Conservation (phyloP, 2,113 vertebrate species). For the Crotalus viridis region DNA sequence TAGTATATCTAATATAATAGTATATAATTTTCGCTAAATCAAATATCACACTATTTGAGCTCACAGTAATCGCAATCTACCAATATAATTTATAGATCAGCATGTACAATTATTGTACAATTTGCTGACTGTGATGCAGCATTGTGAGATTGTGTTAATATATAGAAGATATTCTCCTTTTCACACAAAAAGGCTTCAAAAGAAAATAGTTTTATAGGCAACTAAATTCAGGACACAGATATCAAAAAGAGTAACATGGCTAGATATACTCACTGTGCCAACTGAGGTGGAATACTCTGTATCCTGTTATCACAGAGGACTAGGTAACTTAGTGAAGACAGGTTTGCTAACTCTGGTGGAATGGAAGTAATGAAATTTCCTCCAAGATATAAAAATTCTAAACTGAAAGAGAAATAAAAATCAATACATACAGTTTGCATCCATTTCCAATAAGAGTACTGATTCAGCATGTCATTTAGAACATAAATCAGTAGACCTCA, state of each 20-base stretch:
- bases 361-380: constrained; percentile 94
- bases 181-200: not conserved
- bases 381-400: constrained; percentile 95
- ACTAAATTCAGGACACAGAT: constrained; percentile 12
- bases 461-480: not conserved
- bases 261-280: constrained; percentile 85
- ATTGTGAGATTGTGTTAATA: not conserved
- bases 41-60: not conserved
- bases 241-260: not conserved
- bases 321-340: constrained; percentile 89
- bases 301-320: constrained; percentile 97
- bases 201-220: not conserved
- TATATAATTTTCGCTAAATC: not conserved
- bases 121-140: not conserved
- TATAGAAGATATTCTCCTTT: not conserved
- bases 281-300: constrained; percentile 93
- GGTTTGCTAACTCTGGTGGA: constrained; percentile 90
- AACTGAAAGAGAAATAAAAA: constrained; percentile 70
- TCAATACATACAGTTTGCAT: not conserved
- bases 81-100: not conserved
- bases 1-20: not conserved
- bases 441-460: constrained; percentile 3
- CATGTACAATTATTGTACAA: not conserved
- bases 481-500: not conserved
- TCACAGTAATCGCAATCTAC: not conserved